Evolutionary conservation across 2,797 vertebrate species (phyloP).

Genomic region (Clangula hyemalis): DNA sequence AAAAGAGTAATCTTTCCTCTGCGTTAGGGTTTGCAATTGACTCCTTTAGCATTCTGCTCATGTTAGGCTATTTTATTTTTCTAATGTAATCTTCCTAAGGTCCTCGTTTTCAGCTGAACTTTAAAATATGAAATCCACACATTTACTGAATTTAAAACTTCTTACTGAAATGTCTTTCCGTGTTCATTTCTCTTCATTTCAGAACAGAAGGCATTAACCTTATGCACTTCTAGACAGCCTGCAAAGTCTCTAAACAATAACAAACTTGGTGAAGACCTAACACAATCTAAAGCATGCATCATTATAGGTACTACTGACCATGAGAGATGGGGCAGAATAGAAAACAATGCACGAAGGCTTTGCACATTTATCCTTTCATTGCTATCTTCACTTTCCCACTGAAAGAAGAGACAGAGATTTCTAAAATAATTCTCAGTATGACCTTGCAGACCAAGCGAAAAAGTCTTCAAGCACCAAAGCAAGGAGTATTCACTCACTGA

Average conservation of each 20-base stretch:
- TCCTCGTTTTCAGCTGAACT: background rate
- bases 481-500: background rate
- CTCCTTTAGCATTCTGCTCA: background rate
- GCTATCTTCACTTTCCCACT: background rate
- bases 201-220: background rate
- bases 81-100: constrained; percentile 11
- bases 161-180: background rate
- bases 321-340: background rate
- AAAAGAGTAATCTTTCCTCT: background rate
- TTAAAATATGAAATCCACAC: constrained; percentile 22
- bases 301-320: background rate
- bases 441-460: background rate
- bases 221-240: background rate
- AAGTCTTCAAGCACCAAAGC: background rate
- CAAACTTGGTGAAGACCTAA: background rate
- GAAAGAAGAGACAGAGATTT: background rate
- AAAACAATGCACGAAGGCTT: background rate
- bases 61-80: background rate
- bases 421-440: background rate
- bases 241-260: background rate
- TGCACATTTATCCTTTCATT: background rate
- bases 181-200: background rate
- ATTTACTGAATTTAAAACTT: background rate
- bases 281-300: background rate
- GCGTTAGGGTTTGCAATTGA: background rate